Conservation (phyloP, 2,888 invertebrate genomes). For the Tetropium fuscum region DNA sequence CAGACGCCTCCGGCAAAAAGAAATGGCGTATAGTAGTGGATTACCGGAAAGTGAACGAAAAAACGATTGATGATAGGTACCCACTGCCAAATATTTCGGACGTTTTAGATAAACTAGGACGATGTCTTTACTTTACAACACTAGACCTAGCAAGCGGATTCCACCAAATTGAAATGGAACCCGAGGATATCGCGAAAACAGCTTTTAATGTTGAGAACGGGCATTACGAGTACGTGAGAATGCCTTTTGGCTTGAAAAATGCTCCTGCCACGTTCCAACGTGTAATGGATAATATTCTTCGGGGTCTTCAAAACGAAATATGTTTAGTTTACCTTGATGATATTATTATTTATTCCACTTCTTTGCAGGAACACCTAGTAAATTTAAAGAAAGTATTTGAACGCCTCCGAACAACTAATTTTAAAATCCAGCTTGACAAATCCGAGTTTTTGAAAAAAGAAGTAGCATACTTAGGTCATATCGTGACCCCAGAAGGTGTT, state of each 20-base stretch:
- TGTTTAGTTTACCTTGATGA: slow-evolving; percentile 49
- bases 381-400: slow-evolving; percentile 17
- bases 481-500: too few relatives aligned
- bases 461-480: too few relatives aligned
- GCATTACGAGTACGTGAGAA: neutral
- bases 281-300: slow-evolving; percentile 37
- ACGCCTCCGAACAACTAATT: slow-evolving; percentile 14
- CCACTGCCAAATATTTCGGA: slow-evolving; percentile 34
- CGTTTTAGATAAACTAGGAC: slow-evolving; percentile 42
- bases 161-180: neutral
- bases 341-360: slow-evolving; percentile 38
- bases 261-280: slow-evolving; percentile 31
- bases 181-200: neutral
- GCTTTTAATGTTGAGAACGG: neutral
- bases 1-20: slow-evolving; percentile 38
- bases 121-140: neutral
- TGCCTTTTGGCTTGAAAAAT: neutral
- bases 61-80: slow-evolving; percentile 40
- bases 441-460: too few relatives aligned
- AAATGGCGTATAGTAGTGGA: slow-evolving; percentile 46
- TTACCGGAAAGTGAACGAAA: slow-evolving; percentile 44
- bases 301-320: slow-evolving; percentile 27
- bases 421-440: slow-evolving; percentile 28
- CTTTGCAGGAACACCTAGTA: slow-evolving; percentile 24
- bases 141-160: neutral